Percentiles rank a stretch among this genome's conserved stretches.
Conservation (phyloP, 1,140 invertebrate species). For the Zaprionus taronus region DNA sequence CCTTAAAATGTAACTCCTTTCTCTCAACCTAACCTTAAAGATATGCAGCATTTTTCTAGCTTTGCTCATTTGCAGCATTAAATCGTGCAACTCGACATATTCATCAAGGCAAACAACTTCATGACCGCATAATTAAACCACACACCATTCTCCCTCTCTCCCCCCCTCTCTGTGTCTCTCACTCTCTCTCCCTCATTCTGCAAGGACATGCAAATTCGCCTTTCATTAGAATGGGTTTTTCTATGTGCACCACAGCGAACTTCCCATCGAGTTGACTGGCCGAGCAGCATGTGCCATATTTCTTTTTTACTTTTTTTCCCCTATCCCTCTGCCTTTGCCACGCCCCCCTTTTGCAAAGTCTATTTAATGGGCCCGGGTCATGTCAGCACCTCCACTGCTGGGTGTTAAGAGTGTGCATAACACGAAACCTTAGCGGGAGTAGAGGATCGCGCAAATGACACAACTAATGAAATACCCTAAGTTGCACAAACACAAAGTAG, state of each 20-base stretch:
- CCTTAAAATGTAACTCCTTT: neutral
- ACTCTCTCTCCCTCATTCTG: neutral
- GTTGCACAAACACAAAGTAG: neutral
- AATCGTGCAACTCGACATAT: neutral
- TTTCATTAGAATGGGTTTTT: constrained; percentile 50
- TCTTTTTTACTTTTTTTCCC: constrained; percentile 16
- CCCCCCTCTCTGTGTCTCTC: neutral
- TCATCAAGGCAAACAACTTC: constrained; percentile 24
- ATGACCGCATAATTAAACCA: constrained; percentile 44
- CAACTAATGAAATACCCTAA: constrained; percentile 23
- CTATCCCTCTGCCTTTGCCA: neutral
- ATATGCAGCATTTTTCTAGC: neutral
- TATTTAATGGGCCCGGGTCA: constrained; percentile 67
- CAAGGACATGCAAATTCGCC: constrained; percentile 49
- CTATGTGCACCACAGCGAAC: constrained; percentile 29
- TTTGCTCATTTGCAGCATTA: constrained; percentile 9
- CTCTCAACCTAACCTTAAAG: neutral
- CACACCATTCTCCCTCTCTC: constrained; percentile 19
- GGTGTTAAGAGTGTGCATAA: constrained; percentile 45
- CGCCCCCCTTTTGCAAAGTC: constrained; percentile 49
- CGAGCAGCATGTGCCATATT: constrained; percentile 50
- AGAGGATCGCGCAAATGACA: neutral
- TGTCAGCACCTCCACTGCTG: constrained; percentile 55
- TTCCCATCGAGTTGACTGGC: constrained; percentile 67
- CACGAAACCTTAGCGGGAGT: constrained; percentile 18